These are phyloP conservation scores for Thymelicus lineola DNA, from an alignment of 2,888 invertebrate species.

Conservation along the genomic window DNA sequence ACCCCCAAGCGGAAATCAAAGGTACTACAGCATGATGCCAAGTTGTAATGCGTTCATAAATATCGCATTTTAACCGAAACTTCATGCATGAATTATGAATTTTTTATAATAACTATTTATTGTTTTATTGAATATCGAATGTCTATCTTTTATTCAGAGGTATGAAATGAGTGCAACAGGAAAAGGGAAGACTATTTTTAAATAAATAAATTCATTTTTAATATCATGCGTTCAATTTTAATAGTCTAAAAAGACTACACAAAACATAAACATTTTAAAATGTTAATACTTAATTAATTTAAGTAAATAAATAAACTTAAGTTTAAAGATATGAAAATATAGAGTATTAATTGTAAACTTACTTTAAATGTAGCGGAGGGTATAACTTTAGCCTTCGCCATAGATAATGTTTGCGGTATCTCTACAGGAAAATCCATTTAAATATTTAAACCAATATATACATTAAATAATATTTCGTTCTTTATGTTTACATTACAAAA, in stretches of 20 bases:
- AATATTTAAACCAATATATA: background rate
- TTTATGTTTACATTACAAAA: conserved; percentile 1
- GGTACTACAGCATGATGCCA: conserved; percentile 69
- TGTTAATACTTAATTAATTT: background rate
- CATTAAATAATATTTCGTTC: conserved; percentile 5
- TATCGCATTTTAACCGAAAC: background rate
- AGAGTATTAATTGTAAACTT: conserved; percentile 39
- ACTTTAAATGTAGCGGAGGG: conserved; percentile 60
- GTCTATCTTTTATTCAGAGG: no score
- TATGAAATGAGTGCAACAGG: no score
- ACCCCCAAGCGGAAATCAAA: conserved; percentile 65
- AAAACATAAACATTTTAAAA: background rate
- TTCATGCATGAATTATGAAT: background rate
- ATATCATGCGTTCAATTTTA: no score
- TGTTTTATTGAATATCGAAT: no score
- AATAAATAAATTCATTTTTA: no score
- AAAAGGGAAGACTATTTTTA: no score
- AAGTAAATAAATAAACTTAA: no score
- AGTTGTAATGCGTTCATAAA: conserved; percentile 59
- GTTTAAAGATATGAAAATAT: no score
- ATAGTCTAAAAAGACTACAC: no score
- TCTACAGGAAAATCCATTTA: conserved; percentile 61
- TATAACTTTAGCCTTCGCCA: conserved; percentile 59
- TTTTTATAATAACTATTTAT: no score
- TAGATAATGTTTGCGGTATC: conserved; percentile 51